phyloP scores from a whole-genome alignment of 2,113 vertebrate species.

The Ondatra zibethicus region DNA sequence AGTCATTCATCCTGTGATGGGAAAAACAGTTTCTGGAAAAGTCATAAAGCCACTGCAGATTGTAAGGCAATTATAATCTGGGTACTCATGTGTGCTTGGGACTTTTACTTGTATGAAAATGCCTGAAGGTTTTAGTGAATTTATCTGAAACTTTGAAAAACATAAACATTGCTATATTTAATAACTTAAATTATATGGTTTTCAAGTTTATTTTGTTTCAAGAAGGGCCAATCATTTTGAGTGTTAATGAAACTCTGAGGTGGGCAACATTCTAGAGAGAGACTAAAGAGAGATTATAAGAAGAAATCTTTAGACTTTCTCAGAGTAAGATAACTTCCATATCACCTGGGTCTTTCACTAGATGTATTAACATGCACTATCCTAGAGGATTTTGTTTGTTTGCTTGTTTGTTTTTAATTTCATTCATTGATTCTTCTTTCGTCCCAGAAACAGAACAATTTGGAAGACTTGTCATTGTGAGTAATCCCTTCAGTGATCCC shows the following conservation, averaged over 20 bases:
- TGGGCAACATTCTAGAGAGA: background rate
- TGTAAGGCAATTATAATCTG: background rate
- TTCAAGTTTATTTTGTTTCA: background rate
- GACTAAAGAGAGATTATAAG: background rate
- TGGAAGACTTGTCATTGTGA: constrained; percentile 80
- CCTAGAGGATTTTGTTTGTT: constrained; percentile 70
- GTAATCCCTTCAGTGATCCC: constrained; percentile 80
- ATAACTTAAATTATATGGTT: background rate
- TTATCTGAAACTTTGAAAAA: background rate
- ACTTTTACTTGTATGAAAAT: constrained; percentile 16
- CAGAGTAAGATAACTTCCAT: constrained; percentile 41
- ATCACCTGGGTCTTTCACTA: constrained; percentile 62
- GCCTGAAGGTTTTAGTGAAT: background rate
- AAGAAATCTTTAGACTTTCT: background rate
- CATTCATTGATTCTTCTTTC: constrained; percentile 78
- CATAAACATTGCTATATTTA: background rate
- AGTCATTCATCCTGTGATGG: background rate
- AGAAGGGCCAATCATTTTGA: background rate
- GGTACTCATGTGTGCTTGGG: background rate
- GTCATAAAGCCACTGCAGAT: background rate
- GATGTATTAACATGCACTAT: constrained; percentile 69
- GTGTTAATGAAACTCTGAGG: constrained; percentile 36
- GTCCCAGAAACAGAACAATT: constrained; percentile 80
- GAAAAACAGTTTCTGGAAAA: background rate
- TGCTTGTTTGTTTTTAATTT: constrained; percentile 77